phyloP scores from a whole-genome alignment of 2,797 vertebrate genomes.

The Saxicola maurus region DNA sequence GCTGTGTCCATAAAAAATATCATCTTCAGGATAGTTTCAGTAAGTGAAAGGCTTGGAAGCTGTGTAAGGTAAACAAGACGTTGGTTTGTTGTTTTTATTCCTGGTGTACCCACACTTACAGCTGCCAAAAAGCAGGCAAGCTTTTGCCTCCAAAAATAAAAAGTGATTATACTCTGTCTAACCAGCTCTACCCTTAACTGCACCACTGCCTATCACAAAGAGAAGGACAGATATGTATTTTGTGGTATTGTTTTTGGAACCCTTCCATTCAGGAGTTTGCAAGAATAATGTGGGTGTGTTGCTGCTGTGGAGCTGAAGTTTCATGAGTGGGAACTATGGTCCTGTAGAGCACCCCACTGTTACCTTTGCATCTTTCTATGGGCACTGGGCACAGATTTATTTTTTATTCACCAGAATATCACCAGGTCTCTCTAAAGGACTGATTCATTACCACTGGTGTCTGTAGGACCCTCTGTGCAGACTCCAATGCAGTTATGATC shows the following conservation, averaged over 20 bases:
- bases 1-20: background rate
- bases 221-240: conserved; percentile 37
- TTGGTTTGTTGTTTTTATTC: conserved; percentile 12
- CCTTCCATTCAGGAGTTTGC: conserved; percentile 37
- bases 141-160: conserved; percentile 70
- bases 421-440: background rate
- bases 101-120: conserved; percentile 20
- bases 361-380: background rate
- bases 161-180: conserved; percentile 70
- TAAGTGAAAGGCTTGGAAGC: conserved; percentile 45
- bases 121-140: conserved; percentile 57
- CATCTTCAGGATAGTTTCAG: conserved; percentile 28
- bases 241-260: conserved; percentile 67
- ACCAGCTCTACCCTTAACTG: conserved; percentile 56
- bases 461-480: background rate
- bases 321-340: background rate
- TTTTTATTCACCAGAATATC: background rate
- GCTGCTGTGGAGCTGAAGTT: background rate
- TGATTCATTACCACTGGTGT: background rate
- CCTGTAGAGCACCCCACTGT: background rate
- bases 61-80: conserved; percentile 34
- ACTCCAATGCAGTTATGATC: background rate
- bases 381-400: background rate
- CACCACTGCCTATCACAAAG: conserved; percentile 46
- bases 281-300: conserved; percentile 29